phyloP scores from a whole-genome alignment of 2,888 invertebrate species.

The Helicoverpa assulta region DNA sequence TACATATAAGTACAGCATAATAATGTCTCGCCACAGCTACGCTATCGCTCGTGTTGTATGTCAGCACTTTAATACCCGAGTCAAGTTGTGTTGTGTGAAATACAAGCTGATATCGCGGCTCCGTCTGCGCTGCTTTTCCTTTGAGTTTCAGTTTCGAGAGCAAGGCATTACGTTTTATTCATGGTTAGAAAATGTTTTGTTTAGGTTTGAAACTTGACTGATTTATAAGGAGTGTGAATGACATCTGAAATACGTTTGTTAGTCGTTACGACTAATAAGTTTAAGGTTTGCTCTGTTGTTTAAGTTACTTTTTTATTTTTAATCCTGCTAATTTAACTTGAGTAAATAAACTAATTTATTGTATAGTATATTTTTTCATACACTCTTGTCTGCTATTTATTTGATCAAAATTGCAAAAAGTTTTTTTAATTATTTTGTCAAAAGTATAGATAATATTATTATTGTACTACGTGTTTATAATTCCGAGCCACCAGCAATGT shows the following conservation, averaged over 20 bases:
- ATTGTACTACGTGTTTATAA: too few relatives aligned
- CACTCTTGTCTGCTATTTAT: too few relatives aligned
- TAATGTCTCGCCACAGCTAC: neutral
- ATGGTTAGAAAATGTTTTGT: conserved; percentile 36
- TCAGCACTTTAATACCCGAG: conserved; percentile 26
- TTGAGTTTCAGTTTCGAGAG: conserved; percentile 56
- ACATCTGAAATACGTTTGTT: conserved; percentile 9
- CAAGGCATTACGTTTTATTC: conserved; percentile 37
- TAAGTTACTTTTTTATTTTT: too few relatives aligned
- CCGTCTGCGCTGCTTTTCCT: conserved; percentile 35
- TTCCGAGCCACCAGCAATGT: too few relatives aligned
- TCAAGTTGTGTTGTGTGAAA: conserved; percentile 44
- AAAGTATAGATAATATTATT: too few relatives aligned
- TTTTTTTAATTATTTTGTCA: too few relatives aligned
- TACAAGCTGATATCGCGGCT: conserved; percentile 30
- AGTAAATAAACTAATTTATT: too few relatives aligned
- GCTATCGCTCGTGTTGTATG: conserved; percentile 23
- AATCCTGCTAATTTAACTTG: too few relatives aligned
- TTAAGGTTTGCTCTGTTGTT: too few relatives aligned
- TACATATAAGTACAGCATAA: too few relatives aligned
- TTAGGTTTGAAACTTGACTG: conserved; percentile 15
- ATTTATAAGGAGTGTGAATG: conserved; percentile 12
- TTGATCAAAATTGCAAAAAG: too few relatives aligned
- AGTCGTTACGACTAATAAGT: conserved; percentile 19
- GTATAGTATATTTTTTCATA: too few relatives aligned